Base-by-base conservation (phyloP, 2,888 invertebrate species). In the Cephonodes hylas region DNA sequence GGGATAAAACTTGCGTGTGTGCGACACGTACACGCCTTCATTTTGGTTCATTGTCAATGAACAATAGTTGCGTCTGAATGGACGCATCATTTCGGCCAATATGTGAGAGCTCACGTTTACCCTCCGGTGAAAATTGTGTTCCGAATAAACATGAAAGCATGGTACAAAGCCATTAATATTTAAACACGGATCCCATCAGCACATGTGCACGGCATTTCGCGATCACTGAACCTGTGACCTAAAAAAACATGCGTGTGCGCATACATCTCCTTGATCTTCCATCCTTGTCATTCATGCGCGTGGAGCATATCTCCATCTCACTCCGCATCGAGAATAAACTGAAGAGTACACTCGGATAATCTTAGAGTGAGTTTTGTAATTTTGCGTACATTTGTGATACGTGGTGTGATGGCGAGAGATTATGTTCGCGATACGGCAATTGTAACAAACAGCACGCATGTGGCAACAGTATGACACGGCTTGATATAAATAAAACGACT, bases 151-250 rank as follows among this genome's bases (percentile, higher is more conserved):
- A 48, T 31, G 53, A 53, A 18, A 53, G 53, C 53, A 45, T 45
- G 45, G 45, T n/a, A 38, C 38, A 22, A 25, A 42, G 48, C 45
- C 60, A 48, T 60, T 48, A 42, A 60, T 60, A 48, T 46, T 45
- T n/a, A 42, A 53, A 42, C 42, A 38, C 23, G 58, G 18, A 34
- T 56, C 56, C 58, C 63, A 58, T 64, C 64, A 62, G 58, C 61
- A 64, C 70, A 70, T 65, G 64, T 68, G 69, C 64, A 64, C n/a
- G 59, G 65, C 72, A 66, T 75, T 76, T 74, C 72, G 77, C 78
- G 80, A 76, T 68, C 80, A 74, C 74, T 79, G 77, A 79, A 80
- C 80, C 71, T 72, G 64, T 80, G 80, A 79, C 77, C 80, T 73
- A 76, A 79, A 80, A 80, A 75, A 80, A 80, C 78, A 77, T 68